Evolutionary conservation across 1,140 invertebrate species (phyloP).

Genomic region (Drosophila erecta): DNA sequence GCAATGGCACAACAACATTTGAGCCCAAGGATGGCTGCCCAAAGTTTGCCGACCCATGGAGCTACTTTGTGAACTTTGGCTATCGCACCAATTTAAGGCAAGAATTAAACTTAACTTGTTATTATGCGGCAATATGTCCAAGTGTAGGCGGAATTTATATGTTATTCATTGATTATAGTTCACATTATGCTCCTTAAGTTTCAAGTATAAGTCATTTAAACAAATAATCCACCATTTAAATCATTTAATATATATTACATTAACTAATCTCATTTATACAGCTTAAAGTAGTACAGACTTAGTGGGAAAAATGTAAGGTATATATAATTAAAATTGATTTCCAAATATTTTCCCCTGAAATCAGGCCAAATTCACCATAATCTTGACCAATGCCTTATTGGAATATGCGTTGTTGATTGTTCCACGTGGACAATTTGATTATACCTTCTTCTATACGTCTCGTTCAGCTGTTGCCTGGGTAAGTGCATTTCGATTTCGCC

Average conservation of each 20-base stretch:
- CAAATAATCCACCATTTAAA: too few relatives aligned
- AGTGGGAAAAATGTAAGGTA: too few relatives aligned
- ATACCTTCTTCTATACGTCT: slow-evolving; percentile 12
- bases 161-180: too few relatives aligned
- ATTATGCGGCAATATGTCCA: neutral
- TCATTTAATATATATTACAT: too few relatives aligned
- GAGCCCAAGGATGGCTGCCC: slow-evolving; percentile 15
- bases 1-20: slow-evolving; percentile 24
- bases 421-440: slow-evolving; percentile 16
- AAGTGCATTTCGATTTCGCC: slow-evolving; percentile 34
- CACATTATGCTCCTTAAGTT: too few relatives aligned
- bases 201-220: too few relatives aligned
- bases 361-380: neutral
- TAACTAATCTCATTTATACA: too few relatives aligned
- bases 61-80: neutral
- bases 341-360: neutral
- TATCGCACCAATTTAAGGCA: neutral
- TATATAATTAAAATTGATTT: too few relatives aligned
- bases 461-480: slow-evolving; percentile 29
- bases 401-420: slow-evolving; percentile 13
- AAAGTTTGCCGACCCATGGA: slow-evolving; percentile 10
- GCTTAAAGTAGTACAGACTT: too few relatives aligned
- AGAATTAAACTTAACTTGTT: neutral
- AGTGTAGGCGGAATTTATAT: too few relatives aligned
- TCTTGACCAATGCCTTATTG: neutral